These are phyloP conservation scores for Eremophila alpestris DNA, from an alignment of 2,797 vertebrate species.

Conservation along the genomic window DNA sequence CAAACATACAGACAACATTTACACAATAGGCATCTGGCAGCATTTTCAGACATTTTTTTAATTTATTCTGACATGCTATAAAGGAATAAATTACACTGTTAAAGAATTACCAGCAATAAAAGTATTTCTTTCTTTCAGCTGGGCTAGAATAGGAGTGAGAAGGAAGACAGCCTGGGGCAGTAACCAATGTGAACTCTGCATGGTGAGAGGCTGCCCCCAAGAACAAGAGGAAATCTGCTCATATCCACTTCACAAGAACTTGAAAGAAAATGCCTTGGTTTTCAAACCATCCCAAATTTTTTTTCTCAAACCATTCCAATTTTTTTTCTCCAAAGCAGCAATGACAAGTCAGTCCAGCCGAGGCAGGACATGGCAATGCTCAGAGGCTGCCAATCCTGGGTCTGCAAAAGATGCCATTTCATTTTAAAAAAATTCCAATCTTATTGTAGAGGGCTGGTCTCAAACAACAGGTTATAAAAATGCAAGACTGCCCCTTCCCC, in stretches of 20 bases:
- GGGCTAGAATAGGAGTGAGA: constrained; percentile 76
- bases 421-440: constrained; percentile 29
- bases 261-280: constrained; percentile 76
- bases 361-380: constrained; percentile 49
- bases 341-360: constrained; percentile 67
- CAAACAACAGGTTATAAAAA: constrained; percentile 69
- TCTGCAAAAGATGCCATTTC: constrained; percentile 58
- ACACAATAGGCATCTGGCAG: constrained; percentile 77
- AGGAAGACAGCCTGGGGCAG: constrained; percentile 62
- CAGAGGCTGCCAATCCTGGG: neutral
- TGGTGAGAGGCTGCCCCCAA: constrained; percentile 66
- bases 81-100: constrained; percentile 89
- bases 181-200: constrained; percentile 71
- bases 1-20: constrained; percentile 75
- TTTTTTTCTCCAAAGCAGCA: constrained; percentile 57
- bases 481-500: constrained; percentile 70
- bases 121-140: constrained; percentile 78
- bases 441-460: constrained; percentile 55
- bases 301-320: constrained; percentile 29
- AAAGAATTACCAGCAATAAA: constrained; percentile 80
- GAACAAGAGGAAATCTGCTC: constrained; percentile 71
- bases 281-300: constrained; percentile 61
- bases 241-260: constrained; percentile 77
- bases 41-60: constrained; percentile 79
- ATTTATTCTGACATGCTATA: constrained; percentile 87